Base-by-base conservation (phyloP, 2,113 vertebrate genomes). In the Gyps fulvus region DNA sequence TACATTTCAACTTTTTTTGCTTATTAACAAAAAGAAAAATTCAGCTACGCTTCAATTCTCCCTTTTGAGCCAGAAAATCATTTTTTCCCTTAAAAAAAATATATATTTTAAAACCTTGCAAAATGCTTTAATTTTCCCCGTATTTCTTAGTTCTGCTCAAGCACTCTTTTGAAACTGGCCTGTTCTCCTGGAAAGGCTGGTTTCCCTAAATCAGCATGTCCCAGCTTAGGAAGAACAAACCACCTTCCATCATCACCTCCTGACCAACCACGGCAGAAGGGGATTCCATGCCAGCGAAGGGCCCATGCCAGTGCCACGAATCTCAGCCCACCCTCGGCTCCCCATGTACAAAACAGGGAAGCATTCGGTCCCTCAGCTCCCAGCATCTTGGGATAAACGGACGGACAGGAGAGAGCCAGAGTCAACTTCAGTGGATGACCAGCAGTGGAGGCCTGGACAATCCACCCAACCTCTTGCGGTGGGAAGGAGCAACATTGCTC, bases 401-500 rank as follows among this genome's bases (percentile, higher is more conserved):
- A 21, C 6, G 16, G 40, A 31, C 2, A 7, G 9, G 32, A 55
- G 38, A 52, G 9, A 45, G 4, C 2, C 17, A 26, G 49, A 71
- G 52, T 27, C 83, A 43, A 6, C 32, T 13, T 1, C 6, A 26
- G 52, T 21, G 52, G 72, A 25, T 1, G 29, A 62, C 6, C 38
- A 90, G 57, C 55, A 89, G 11, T 0, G 15, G 54, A 90, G 74
- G 52, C 34, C 57, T 80, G 91, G 95, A 82, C 65, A 95, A 97
- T 91, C 94, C 94, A 76, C 10, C 78, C 96, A 95, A 70, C 57
- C 76, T 96, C 93, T 58, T 76, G 91, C 45, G 32, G 81, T 80
- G 92, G 95, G 97, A 97, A 96, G 92, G 90, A 97, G 91, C 76
- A 47, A 57, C 90, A 90, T 81, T 93, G 95, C 96, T 97, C 97